Evolutionary conservation across 2,797 vertebrate genomes (phyloP).

Genomic region (Melanotaenia nigrans): DNA sequence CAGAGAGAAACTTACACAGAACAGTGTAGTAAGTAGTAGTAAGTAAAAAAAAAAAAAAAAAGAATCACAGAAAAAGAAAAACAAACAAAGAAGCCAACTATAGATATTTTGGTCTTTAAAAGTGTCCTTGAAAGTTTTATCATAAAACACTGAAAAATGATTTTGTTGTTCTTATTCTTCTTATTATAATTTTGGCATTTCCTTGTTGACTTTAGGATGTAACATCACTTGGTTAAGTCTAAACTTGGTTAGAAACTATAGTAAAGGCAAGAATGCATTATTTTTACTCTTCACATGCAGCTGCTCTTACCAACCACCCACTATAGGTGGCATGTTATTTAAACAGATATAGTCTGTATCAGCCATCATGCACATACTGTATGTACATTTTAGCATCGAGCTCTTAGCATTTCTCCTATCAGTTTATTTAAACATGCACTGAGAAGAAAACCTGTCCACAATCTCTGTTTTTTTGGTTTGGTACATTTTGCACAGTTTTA

Average conservation of each 20-base stretch:
- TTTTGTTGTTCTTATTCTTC: constrained; percentile 21
- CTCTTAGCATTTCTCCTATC: no score
- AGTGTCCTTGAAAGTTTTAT: constrained; percentile 31
- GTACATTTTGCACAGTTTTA: neutral
- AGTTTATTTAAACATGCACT: neutral
- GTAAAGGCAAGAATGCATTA: no score
- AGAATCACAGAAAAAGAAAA: constrained; percentile 11
- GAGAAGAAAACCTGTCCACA: neutral
- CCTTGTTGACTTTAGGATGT: no score
- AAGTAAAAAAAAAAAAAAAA: constrained; percentile 14
- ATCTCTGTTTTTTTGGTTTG: neutral
- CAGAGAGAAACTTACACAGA: constrained; percentile 1
- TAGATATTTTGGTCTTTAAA: constrained; percentile 7
- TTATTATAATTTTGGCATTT: no score
- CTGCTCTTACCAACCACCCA: no score
- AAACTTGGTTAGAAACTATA: no score
- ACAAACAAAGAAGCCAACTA: neutral
- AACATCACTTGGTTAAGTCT: no score
- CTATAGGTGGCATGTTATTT: no score
- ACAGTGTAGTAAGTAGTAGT: neutral
- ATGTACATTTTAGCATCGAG: no score
- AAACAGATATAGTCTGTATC: no score
- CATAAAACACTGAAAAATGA: constrained; percentile 26
- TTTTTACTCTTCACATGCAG: no score
- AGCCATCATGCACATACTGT: no score